Percentiles rank a stretch among this genome's conserved stretches.
phyloP scores from a whole-genome alignment of 1,140 invertebrate species.

The Pseudoatta argentina region DNA sequence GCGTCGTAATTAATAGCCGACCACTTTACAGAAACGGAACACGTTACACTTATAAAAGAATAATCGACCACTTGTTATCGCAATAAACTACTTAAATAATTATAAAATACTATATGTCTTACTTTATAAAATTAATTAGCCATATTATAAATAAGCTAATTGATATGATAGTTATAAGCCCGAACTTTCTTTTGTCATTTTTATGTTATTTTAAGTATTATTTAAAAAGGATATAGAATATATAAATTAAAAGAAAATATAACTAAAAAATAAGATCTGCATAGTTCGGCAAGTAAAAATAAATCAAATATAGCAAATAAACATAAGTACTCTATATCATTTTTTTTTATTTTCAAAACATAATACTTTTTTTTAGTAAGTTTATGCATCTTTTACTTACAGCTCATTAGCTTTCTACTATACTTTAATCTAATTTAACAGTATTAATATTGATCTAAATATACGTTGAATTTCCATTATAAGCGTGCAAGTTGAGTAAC shows the following conservation, averaged over 20 bases:
- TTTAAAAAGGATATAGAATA: background rate
- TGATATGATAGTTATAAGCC: background rate
- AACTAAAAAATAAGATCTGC: background rate
- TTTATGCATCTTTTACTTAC: background rate
- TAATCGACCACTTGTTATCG: conserved; percentile 54
- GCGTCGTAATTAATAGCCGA: conserved; percentile 47
- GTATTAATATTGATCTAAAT: conserved; percentile 33
- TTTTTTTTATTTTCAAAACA: background rate
- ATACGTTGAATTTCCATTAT: conserved; percentile 36
- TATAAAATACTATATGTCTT: background rate
- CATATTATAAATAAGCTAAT: background rate
- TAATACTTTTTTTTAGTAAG: background rate
- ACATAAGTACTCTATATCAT: background rate
- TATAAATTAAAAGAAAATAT: background rate
- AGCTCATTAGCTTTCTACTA: background rate
- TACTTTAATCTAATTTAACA: conserved; percentile 14
- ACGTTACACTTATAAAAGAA: conserved; percentile 48
- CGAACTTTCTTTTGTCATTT: too few relatives aligned
- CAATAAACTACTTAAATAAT: conserved; percentile 51
- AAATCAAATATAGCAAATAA: background rate
- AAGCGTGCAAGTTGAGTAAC: conserved; percentile 55
- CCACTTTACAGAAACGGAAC: conserved; percentile 43
- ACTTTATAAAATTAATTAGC: background rate
- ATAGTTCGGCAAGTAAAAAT: background rate
- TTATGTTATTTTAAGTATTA: background rate